phyloP scores from a whole-genome alignment of 2,113 vertebrate species.

The Regulus satrapa region DNA sequence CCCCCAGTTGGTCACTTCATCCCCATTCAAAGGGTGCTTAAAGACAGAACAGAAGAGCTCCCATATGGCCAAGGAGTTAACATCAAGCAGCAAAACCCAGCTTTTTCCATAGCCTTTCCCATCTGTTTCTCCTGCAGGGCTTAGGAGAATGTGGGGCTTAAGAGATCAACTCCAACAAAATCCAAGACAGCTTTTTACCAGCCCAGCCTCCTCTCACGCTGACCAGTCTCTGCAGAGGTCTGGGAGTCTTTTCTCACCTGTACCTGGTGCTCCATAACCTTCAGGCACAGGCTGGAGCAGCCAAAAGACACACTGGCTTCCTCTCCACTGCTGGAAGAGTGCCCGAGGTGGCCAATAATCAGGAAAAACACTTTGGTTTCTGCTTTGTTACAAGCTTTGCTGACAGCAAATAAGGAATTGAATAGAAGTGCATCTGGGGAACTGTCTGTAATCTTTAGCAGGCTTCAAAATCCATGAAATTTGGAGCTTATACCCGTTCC shows the following conservation, averaged over 20 bases:
- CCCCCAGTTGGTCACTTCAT: not conserved
- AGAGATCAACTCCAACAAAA: not conserved
- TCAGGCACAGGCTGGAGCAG: not conserved
- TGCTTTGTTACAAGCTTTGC: not conserved
- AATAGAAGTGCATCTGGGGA: not conserved
- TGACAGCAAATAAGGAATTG: not conserved
- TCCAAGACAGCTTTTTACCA: not conserved
- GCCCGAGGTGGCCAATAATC: not conserved
- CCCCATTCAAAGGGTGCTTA: not conserved
- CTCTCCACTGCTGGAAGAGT: not conserved
- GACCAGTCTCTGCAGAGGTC: not conserved
- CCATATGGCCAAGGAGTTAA: conserved; percentile 1
- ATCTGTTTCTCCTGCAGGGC: not conserved
- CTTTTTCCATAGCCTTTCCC: not conserved
- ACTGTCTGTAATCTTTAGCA: not conserved
- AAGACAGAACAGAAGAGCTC: not conserved
- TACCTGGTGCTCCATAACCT: not conserved
- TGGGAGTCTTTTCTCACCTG: not conserved
- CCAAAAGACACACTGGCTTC: not conserved
- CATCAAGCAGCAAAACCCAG: not conserved
- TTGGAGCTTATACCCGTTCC: not conserved
- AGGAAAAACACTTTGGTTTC: not conserved
- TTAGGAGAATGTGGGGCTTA: not conserved
- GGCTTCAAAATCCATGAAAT: not conserved
- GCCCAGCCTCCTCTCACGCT: not conserved